These are phyloP conservation scores for Machimus rusticus DNA, from an alignment of 2,888 invertebrate genomes.

Conservation along the genomic window DNA sequence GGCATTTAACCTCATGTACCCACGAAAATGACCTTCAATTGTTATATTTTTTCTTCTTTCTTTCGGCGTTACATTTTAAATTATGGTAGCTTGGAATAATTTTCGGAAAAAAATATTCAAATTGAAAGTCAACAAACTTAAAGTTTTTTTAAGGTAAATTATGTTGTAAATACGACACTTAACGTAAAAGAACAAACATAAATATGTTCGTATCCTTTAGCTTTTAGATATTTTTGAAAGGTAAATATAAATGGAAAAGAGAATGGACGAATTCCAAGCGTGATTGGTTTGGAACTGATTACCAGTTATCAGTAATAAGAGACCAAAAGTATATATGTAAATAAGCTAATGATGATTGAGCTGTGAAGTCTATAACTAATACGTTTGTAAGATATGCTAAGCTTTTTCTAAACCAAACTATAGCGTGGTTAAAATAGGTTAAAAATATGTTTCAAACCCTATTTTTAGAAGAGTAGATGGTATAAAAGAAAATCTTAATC, in stretches of 20 bases:
- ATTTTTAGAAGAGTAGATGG: no score
- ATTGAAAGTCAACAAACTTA: background rate
- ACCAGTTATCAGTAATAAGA: background rate
- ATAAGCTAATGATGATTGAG: no score
- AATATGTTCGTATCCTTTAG: background rate
- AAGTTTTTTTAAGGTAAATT: background rate
- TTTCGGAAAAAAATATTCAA: background rate
- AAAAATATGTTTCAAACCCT: no score
- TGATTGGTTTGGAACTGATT: background rate
- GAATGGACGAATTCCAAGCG: background rate
- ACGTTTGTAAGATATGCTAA: no score
- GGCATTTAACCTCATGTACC: background rate
- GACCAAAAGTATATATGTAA: no score
- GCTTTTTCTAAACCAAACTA: no score
- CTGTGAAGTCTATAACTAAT: no score
- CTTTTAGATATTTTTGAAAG: background rate
- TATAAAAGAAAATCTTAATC: no score
- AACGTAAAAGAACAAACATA: background rate
- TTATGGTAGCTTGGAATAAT: background rate
- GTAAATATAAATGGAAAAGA: background rate
- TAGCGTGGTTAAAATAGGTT: no score
- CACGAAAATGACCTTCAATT: background rate
- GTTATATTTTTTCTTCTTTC: background rate
- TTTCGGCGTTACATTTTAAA: background rate
- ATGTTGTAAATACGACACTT: background rate